Evolutionary conservation across 23 tunicate species (phyloP), one percentile per base, ranked within the genome.

Genomic region (Oikopleura albicans): DNA sequence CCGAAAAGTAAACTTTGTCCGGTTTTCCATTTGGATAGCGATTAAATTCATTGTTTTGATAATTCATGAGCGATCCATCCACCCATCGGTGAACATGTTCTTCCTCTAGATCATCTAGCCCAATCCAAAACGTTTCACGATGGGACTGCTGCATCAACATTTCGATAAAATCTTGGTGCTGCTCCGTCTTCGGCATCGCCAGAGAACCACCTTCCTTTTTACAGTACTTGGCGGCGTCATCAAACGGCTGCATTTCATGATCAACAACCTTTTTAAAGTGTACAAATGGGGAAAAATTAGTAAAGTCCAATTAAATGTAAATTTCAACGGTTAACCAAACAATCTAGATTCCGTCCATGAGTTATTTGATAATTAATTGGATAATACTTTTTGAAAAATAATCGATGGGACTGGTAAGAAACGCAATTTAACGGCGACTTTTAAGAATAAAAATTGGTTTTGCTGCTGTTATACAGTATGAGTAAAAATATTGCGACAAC

Each of bases 111-210:
- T 40, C 56, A 33, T 83, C 56, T 0, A 40, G 83, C 83, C 94
- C 94, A 39, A 90, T 90, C 94, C 94, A 90, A 66, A 90, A 90
- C 1, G 89, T n/a, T 66, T 56, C 39, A 40, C 38, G 71, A 33
- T 87, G 84, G 1, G 87, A 87, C 84, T 87, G 88, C 79, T 90
- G 94, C 94, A 90, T 90, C 1, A 90, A 76, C 40, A 90, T 84
- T 40, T 90, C 94, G 28, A 90, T 84, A 76, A 90, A 90, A 39
- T 86, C 88, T 41, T 90, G 94, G 35, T 84, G 83, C 40, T 87
- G 59, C 29, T 66, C 89, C 40, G 88, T 83, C 76, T 87, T 90
- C 16, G 94, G 94, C 90, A 85, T 87, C 8, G 94, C 94, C 35
- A 90, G 83, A 34, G 83, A 40, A 0, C 88, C 94, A 39, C 94